These are phyloP conservation scores for Euglossa dilemma DNA, from an alignment of 1,140 invertebrate genomes.

Conservation along the genomic window DNA sequence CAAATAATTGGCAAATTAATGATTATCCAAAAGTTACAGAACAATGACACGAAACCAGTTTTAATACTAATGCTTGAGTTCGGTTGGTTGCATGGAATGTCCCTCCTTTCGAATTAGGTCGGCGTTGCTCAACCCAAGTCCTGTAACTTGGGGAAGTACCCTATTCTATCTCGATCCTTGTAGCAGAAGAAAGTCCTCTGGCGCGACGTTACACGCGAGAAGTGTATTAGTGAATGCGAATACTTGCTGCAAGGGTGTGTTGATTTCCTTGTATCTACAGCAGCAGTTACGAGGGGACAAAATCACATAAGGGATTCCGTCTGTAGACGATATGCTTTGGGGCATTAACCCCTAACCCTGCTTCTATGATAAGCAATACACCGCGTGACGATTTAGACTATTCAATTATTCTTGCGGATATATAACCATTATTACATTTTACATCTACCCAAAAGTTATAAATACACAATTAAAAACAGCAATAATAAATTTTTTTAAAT, in stretches of 20 bases:
- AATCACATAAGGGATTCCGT: slow-evolving; percentile 16
- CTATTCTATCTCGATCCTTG: background rate
- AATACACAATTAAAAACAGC: no score
- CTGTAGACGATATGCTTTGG: slow-evolving; percentile 4
- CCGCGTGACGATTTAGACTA: background rate
- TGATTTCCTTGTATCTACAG: background rate
- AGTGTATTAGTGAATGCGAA: slow-evolving; percentile 3
- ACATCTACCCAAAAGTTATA: no score
- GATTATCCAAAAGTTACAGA: no score
- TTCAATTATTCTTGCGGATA: background rate
- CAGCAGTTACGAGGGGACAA: background rate
- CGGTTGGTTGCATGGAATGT: background rate
- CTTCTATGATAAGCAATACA: background rate
- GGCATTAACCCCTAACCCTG: slow-evolving; percentile 7
- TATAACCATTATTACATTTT: no score
- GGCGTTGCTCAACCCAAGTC: background rate
- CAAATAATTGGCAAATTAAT: no score
- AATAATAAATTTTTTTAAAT: no score
- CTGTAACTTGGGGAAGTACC: background rate
- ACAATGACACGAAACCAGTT: no score
- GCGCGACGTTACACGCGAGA: background rate
- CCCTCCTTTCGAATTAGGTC: background rate
- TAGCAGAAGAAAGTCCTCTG: background rate
- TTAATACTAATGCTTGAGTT: background rate
- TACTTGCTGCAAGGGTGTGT: background rate